Evolutionary conservation across 2,888 invertebrate genomes (phyloP).

Genomic region (Diaprepes abbreviatus): DNA sequence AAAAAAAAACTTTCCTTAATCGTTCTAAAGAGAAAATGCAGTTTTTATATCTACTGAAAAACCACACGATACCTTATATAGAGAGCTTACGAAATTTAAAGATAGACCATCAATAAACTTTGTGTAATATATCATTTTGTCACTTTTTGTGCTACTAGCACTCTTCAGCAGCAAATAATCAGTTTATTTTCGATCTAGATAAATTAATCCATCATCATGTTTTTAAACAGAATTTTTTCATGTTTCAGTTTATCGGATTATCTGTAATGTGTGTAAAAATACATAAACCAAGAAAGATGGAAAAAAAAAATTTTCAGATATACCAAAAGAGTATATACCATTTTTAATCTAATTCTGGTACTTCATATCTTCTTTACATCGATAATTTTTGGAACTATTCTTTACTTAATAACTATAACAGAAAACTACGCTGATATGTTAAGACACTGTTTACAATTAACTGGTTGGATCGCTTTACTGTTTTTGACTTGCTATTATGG

Average conservation of each 20-base stretch:
- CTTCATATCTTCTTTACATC: conserved; percentile 27
- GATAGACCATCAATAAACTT: too few species aligned
- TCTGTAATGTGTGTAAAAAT: conserved; percentile 20
- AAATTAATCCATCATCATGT: too few species aligned
- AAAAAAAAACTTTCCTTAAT: too few species aligned
- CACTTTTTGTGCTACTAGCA: too few species aligned
- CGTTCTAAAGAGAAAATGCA: too few species aligned
- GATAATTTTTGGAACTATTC: conserved; percentile 7
- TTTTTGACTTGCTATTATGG: conserved; percentile 25
- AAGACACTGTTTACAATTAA: conserved; percentile 19
- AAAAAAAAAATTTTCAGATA: conserved; percentile 15
- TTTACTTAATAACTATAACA: conserved; percentile 28
- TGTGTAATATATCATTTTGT: too few species aligned
- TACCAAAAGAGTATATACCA: conserved; percentile 22
- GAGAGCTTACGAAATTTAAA: too few species aligned
- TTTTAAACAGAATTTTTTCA: background rate
- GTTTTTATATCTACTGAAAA: too few species aligned
- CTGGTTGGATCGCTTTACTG: conserved; percentile 20
- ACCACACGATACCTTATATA: too few species aligned
- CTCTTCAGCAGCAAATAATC: too few species aligned
- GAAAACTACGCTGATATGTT: conserved; percentile 18
- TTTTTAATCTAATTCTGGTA: conserved; percentile 2
- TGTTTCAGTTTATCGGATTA: too few species aligned
- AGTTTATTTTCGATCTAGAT: background rate
- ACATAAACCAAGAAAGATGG: conserved; percentile 11